Evolutionary conservation across 2,888 invertebrate species (phyloP), one percentile per base, ranked within the genome.

Genomic region (Hydraecia micacea): DNA sequence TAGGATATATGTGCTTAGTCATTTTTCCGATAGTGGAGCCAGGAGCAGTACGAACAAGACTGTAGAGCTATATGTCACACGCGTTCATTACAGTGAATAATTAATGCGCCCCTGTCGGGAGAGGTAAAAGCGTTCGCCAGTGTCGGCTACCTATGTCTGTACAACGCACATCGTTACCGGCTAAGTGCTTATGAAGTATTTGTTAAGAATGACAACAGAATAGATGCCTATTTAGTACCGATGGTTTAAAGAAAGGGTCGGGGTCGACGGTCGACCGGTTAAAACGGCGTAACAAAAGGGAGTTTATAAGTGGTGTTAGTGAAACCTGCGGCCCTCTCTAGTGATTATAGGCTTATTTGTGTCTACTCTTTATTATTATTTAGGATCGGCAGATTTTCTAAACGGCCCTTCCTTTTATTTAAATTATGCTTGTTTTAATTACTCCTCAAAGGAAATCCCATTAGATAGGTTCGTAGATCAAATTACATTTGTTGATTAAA

Each of bases 241-340:
- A 81, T 82, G 86, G 77, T 86, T 88, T 82, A 81, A 87, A 87
- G 86, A 87, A 90, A 89, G 87, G 87, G 84, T 87, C 69, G 75
- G 81, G 84, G 85, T 86, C 86, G 83, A 82, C 87, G 87, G 89
- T 89, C 84, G 86, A 87, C 87, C 87, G 88, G 86, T 88, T 88
- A 87, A 88, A 90, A 89, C 78, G 84, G 79, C 80, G 84, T 89
- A 89, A 91, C 90, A 91, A 91, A 90, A 87, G 89, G 81, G 84
- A 79, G 72, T 88, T 88, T 89, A 85, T 90, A 91, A 92, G 90
- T 90, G 91, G 89, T 89, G 88, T 90, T 90, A 87, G 82, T 81
- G 90, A 89, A 90, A 90, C 90, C 90, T 88, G 88, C 81, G 84
- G 77, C 84, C 81, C 77, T 89, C 89, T 87, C 25, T 3, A 88